Percentiles rank a stretch among this genome's conserved stretches.
Conservation (phyloP, 1,140 invertebrate species). For the Pseudachorutes palmiensis region DNA sequence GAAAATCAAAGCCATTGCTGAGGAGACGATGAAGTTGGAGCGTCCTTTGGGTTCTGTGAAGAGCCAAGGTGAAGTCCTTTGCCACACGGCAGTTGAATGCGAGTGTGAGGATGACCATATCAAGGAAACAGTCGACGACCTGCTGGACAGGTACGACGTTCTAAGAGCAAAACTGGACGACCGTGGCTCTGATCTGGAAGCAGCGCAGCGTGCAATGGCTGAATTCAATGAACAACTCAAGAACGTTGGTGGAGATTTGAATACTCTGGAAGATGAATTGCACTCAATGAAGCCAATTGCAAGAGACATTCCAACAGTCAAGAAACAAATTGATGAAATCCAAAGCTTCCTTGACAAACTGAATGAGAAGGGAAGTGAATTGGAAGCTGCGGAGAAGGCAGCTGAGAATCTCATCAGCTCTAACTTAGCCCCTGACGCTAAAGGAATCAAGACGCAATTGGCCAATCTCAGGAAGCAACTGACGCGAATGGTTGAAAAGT, state of each 20-base stretch:
- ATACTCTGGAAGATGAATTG: conserved; percentile 71
- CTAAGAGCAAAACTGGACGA: conserved; percentile 68
- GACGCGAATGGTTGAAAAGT: conserved; percentile 59
- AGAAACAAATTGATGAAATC: conserved; percentile 73
- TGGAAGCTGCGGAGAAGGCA: conserved; percentile 60
- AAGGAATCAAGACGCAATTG: conserved; percentile 69
- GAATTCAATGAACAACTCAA: conserved; percentile 82
- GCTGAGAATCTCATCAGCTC: conserved; percentile 69
- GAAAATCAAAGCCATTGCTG: conserved; percentile 65
- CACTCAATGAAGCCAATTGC: conserved; percentile 74
- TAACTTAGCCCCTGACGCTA: conserved; percentile 68
- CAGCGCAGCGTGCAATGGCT: conserved; percentile 73
- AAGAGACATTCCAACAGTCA: conserved; percentile 74
- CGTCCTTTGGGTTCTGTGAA: conserved; percentile 66
- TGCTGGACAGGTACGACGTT: conserved; percentile 68
- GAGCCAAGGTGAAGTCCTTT: conserved; percentile 63
- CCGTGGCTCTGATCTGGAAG: conserved; percentile 69
- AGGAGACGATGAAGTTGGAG: conserved; percentile 64
- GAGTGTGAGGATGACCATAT: conserved; percentile 62
- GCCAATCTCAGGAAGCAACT: conserved; percentile 66
- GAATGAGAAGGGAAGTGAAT: conserved; percentile 51
- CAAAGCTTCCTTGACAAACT: conserved; percentile 57
- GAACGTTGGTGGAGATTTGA: conserved; percentile 61
- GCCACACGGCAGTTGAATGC: conserved; percentile 54
- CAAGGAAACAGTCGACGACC: conserved; percentile 63